Evolutionary conservation across 2,888 invertebrate genomes (phyloP), one percentile per base, ranked within the genome.

Genomic region (Epinotia bilunana): DNA sequence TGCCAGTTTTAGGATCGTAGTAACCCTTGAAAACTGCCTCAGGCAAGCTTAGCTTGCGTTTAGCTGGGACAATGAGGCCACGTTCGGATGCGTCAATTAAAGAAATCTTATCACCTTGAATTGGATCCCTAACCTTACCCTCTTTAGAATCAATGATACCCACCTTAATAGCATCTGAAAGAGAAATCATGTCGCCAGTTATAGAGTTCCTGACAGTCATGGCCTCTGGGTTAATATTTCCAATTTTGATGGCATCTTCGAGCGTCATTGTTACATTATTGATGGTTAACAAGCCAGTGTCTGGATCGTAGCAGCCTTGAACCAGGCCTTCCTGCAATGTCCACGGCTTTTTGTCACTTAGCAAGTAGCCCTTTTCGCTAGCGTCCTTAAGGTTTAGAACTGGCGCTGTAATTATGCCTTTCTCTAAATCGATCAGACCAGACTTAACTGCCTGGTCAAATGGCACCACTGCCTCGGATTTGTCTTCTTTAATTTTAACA

Each of bases 21-120:
- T 97, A 95, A n/a, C 98, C 98, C 90, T 97, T 97, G 83, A 97
- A 97, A n/a, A 98, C 96, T 2, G 98, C 98, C 91, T 98, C 98
- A 0, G 97, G 97, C 43, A 98, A 93, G 77, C 97, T 97, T 78
- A 98, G 96, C 87, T 97, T 97, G 71, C 96, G 96, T 86, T 97
- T 97, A 58, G 97, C 96, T 11, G 97, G 97, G 7, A 98, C 95
- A 69, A 98, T 95, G 46, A 98, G 92, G 39, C 98, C 98, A 72
- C 97, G 95, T 81, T 97, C 97, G 46, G 97, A 95, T 3, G 99
- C 98, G 85, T 98, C 98, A 57, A 96, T 96, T 9, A 99, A 93
- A 46, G 97, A 96, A 77, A 98, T 95, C 87, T 96, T 96, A 55
- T 96, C 95, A 49, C 97, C 97, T 58, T 95, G 96, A 62, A 95